phyloP scores from a whole-genome alignment of 92 coral and sea anemone species.

The Epizoanthus illoricatus region DNA sequence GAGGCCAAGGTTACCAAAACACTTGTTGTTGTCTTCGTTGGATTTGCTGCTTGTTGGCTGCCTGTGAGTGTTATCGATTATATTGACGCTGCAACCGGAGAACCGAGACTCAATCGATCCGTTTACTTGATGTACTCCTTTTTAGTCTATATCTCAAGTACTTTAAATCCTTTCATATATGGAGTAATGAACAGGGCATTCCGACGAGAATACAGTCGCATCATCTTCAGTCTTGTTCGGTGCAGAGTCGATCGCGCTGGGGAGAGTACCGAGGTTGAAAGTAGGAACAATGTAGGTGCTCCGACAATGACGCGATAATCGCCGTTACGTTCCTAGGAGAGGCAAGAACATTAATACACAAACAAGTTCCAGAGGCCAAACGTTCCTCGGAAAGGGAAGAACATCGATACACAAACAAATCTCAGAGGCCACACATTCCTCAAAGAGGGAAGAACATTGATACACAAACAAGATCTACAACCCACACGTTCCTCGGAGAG shows the following conservation, averaged over 20 bases:
- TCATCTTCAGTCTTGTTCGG: background rate
- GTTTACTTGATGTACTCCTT: slow-evolving; percentile 64
- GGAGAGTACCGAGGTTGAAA: too few relatives aligned
- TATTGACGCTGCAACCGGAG: slow-evolving; percentile 62
- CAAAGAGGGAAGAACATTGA: too few relatives aligned
- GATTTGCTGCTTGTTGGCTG: slow-evolving; percentile 78
- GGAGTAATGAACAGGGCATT: slow-evolving; percentile 65
- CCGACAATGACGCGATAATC: too few relatives aligned
- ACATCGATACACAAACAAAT: too few relatives aligned
- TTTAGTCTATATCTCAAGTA: slow-evolving; percentile 66
- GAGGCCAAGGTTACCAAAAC: slow-evolving; percentile 85
- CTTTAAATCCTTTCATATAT: slow-evolving; percentile 73
- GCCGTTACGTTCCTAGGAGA: too few relatives aligned
- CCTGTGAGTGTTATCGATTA: slow-evolving; percentile 75
- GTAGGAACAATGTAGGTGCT: too few relatives aligned
- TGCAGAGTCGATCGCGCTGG: background rate
- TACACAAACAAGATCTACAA: too few relatives aligned
- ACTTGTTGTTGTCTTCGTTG: slow-evolving; percentile 64
- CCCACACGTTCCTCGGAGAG: too few relatives aligned
- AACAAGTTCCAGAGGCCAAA: too few relatives aligned
- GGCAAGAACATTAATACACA: too few relatives aligned
- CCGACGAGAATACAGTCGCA: slow-evolving; percentile 54
- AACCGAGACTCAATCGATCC: slow-evolving; percentile 48
- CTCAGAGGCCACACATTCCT: too few relatives aligned
- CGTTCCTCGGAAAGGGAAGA: too few relatives aligned